A percentile compares a stretch with the other conserved stretches of the same genome.
Evolutionary conservation across 1,140 invertebrate genomes (phyloP).

Genomic region (Chrysomallon squamiferum): DNA sequence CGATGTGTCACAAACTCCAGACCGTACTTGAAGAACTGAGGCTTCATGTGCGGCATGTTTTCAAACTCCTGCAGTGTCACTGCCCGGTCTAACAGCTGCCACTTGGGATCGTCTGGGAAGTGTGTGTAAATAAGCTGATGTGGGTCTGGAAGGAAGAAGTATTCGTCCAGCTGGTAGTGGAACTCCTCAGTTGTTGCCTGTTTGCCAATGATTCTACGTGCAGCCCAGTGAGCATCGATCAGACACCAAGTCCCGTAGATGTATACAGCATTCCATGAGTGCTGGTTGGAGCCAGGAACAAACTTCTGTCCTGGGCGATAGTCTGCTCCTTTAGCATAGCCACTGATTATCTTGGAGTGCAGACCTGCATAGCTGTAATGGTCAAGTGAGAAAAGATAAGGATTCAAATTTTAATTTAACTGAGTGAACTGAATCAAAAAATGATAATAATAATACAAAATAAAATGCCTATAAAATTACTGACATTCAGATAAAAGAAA

Average conservation of each 20-base stretch:
- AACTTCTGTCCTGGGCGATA: conserved; percentile 63
- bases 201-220: conserved; percentile 61
- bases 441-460: no score
- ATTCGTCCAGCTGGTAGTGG: conserved; percentile 63
- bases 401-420: no score
- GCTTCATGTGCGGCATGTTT: conserved; percentile 63
- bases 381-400: no score
- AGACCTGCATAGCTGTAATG: conserved; percentile 60
- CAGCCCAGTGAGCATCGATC: conserved; percentile 64
- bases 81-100: conserved; percentile 59
- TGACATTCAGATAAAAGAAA: no score
- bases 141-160: conserved; percentile 63
- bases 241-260: conserved; percentile 62
- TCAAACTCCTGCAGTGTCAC: conserved; percentile 61
- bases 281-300: conserved; percentile 55
- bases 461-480: no score
- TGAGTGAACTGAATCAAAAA: no score
- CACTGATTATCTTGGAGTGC: conserved; percentile 62
- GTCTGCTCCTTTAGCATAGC: conserved; percentile 64
- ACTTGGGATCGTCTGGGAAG: conserved; percentile 60
- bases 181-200: conserved; percentile 52
- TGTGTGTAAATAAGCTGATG: conserved; percentile 64
- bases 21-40: conserved; percentile 64
- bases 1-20: conserved; percentile 61
- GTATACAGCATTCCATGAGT: conserved; percentile 64